Evolutionary conservation across 2,113 vertebrate species (phyloP).

Genomic region (Semicossyphus pulcher): DNA sequence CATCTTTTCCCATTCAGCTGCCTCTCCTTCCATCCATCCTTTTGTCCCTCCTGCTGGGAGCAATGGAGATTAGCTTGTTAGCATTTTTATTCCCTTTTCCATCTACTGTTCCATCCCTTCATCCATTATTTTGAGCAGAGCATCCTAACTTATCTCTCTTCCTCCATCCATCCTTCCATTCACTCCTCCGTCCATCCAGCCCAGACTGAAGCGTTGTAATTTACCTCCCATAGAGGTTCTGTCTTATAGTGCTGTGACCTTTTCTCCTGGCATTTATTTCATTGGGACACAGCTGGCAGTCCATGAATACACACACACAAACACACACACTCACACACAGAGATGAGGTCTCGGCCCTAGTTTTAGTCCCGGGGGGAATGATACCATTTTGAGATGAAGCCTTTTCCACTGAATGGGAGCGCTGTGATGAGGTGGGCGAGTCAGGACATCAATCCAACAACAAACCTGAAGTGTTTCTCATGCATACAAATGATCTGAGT

Average conservation of each 20-base stretch:
- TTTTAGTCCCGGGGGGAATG: not conserved
- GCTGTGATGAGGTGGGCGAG: slow-evolving; percentile 5
- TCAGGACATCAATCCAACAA: slow-evolving; percentile 22
- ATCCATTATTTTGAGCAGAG: not conserved
- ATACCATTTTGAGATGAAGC: slow-evolving; percentile 24
- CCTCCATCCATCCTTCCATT: not conserved
- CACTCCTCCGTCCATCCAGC: not conserved
- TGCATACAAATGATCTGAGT: slow-evolving; percentile 1
- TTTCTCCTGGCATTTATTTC: slow-evolving; percentile 58
- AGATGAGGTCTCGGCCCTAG: slow-evolving; percentile 17
- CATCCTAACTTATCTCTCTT: too few relatives aligned
- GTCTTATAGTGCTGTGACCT: slow-evolving; percentile 73
- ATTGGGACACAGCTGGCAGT: slow-evolving; percentile 33
- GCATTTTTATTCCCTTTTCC: not conserved
- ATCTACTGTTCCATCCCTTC: not conserved
- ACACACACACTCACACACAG: not conserved
- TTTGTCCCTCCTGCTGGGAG: not conserved
- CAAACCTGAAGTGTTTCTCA: slow-evolving; percentile 6
- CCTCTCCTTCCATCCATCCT: not conserved
- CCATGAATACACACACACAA: slow-evolving; percentile 22
- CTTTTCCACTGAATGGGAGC: not conserved
- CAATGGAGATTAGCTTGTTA: not conserved
- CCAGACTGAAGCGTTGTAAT: slow-evolving; percentile 45
- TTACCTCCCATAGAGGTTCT: slow-evolving; percentile 58
- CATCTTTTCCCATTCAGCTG: not conserved